phyloP scores from a whole-genome alignment of 2,113 vertebrate genomes.

The Pelecanus crispus region DNA sequence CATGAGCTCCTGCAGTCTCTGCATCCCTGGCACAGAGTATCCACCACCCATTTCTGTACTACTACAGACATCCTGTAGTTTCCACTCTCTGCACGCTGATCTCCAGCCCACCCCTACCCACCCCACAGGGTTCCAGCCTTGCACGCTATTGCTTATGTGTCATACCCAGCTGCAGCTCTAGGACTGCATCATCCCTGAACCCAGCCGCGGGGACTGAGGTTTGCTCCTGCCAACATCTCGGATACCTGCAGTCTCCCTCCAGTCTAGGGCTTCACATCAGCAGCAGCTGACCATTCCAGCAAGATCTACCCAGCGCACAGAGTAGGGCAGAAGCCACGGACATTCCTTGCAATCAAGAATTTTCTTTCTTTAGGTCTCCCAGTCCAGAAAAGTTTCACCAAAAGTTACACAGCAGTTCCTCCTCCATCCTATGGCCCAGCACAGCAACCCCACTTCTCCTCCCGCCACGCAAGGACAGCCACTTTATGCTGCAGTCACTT shows the following conservation, averaged over 20 bases:
- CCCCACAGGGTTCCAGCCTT: background rate
- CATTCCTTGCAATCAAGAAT: background rate
- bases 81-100: background rate
- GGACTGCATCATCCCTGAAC: background rate
- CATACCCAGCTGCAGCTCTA: background rate
- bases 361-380: background rate
- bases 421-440: background rate
- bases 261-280: background rate
- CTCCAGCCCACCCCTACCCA: background rate
- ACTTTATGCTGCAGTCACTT: background rate
- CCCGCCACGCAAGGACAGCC: rapidly evolving
- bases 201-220: background rate
- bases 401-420: background rate
- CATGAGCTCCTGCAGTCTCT: background rate
- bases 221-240: background rate
- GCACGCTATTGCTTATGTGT: background rate
- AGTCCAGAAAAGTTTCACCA: background rate
- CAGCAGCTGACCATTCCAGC: background rate
- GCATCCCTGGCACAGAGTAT: background rate
- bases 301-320: background rate
- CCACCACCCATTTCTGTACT: background rate
- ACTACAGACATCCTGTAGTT: background rate
- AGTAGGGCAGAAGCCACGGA: background rate
- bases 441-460: background rate
- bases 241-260: background rate